Evolutionary conservation across 2,797 vertebrate species (phyloP), one percentile per base, ranked within the genome.

Genomic region (Crenuchus spilurus): DNA sequence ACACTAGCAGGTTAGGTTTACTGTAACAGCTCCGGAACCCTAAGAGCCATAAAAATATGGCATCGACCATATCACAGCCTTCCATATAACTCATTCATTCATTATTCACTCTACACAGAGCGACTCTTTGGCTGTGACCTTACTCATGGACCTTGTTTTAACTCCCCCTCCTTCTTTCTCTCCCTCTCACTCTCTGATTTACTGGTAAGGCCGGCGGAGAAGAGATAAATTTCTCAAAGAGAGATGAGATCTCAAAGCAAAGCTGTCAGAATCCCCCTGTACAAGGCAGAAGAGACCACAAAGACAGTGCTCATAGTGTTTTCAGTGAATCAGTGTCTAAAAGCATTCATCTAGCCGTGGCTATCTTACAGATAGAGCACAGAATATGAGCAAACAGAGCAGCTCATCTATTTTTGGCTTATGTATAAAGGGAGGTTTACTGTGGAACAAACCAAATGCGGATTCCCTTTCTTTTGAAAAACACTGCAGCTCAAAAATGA

Each of bases 361-460:
- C 85, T 46, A 80, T 79, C 55, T 39, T 26, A 81, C 84, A 82
- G 80, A 83, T 84, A 79, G 81, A 54, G 78, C 70, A 65, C 77
- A 84, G 80, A 86, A 82, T 65, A 75, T 46, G 61, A 64, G 44
- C 26, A 11, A 51, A 51, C 18, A 51, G 22, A 24, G 11, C 42
- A 1, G 39, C 18, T 49, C 7, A 10, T 10, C 20, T 22, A 10
- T 24, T 49, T 24, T 24, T 49, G 20, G 48, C 48, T 11, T 22
- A 2, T 49, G 10, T 4, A 49, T 8, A 49, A 24, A 24, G 20
- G 6, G 20, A 10, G 20, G n/a, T 49, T 3, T 24, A 22, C 22
- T 3, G 6, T 22, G 22, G 24, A 10, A 11, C 48, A 24, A 46
- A 18, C 16, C 6, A 46, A 20, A 5, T 18, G 14, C 4, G 9